These are phyloP conservation scores for Sciaenops ocellatus DNA, from an alignment of 2,797 vertebrate species.

Conservation along the genomic window DNA sequence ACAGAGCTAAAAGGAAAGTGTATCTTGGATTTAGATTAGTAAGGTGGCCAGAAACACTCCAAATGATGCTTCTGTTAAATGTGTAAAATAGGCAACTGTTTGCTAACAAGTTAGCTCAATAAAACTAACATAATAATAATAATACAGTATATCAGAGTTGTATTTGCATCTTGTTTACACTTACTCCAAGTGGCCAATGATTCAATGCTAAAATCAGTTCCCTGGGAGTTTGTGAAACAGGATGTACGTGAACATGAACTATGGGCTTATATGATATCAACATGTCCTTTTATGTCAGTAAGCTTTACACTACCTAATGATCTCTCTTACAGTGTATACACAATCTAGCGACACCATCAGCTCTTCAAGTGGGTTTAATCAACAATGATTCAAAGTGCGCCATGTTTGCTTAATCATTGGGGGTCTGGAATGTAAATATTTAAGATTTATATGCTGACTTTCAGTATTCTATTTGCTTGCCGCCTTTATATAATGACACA, in stretches of 20 bases:
- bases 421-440: constrained; percentile 50
- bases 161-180: not conserved
- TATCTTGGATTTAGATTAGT: not conserved
- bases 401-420: constrained; percentile 26
- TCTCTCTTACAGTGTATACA: constrained; percentile 32
- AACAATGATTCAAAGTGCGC: constrained; percentile 36
- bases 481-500: constrained; percentile 9
- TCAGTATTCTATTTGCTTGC: constrained; percentile 24
- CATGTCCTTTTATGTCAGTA: constrained; percentile 52
- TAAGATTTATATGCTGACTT: constrained; percentile 32
- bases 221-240: not conserved
- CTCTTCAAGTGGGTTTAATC: constrained; percentile 42
- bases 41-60: not conserved
- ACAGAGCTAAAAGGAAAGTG: not conserved
- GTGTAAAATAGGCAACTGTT: not conserved
- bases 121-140: not conserved
- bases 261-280: constrained; percentile 15
- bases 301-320: constrained; percentile 38
- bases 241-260: constrained; percentile 19
- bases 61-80: not conserved
- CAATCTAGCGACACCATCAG: constrained; percentile 24
- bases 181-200: not conserved
- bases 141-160: not conserved
- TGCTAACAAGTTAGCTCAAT: not conserved
- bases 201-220: not conserved